Conservation (phyloP, 2,888 invertebrate species). For the Nebria salina region DNA sequence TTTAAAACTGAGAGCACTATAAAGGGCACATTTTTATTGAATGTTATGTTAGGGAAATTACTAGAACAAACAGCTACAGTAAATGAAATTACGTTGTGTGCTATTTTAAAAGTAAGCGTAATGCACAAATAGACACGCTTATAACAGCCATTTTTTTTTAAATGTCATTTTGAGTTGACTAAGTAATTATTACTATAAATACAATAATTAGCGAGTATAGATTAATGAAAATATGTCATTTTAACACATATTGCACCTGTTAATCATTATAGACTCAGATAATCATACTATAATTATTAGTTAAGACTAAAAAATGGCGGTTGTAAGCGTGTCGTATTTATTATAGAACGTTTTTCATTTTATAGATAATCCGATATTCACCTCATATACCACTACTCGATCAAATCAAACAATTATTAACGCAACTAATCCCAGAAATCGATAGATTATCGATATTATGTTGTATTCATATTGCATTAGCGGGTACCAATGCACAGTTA, state of each 20-base stretch:
- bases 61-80: slow-evolving; percentile 65
- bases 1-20: slow-evolving; percentile 79
- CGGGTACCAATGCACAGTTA: slow-evolving; percentile 67
- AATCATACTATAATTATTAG: too few relatives aligned
- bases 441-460: slow-evolving; percentile 69
- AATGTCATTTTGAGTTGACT: too few relatives aligned
- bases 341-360: slow-evolving; percentile 30
- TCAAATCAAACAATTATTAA: slow-evolving; percentile 65
- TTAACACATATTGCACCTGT: too few relatives aligned
- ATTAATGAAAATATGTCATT: too few relatives aligned
- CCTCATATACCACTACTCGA: slow-evolving; percentile 61
- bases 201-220: too few relatives aligned
- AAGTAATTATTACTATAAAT: too few relatives aligned
- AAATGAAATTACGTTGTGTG: slow-evolving; percentile 73
- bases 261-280: too few relatives aligned
- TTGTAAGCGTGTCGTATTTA: slow-evolving; percentile 13
- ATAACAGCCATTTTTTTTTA: background rate
- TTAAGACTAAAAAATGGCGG: background rate
- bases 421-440: slow-evolving; percentile 66
- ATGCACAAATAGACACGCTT: background rate
- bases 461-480: slow-evolving; percentile 73
- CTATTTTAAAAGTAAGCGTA: slow-evolving; percentile 68
- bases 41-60: slow-evolving; percentile 60
- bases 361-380: slow-evolving; percentile 69
- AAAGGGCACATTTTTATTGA: slow-evolving; percentile 64